Evolutionary conservation across 2,113 vertebrate genomes (phyloP).

Genomic region (Rhipidura dahli): DNA sequence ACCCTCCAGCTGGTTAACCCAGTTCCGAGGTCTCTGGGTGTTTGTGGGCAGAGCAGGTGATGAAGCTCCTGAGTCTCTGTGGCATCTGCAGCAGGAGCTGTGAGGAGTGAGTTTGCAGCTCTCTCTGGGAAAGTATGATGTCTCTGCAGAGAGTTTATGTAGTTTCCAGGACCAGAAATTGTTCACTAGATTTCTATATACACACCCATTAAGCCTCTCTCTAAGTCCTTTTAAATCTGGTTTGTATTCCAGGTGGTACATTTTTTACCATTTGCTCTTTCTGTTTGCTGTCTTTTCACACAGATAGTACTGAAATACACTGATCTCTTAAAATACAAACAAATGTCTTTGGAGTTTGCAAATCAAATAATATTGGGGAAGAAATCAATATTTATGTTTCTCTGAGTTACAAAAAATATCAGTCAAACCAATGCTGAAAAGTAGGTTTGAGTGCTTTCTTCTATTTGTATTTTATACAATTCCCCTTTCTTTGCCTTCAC

Average conservation of each 20-base stretch:
- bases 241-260: not conserved
- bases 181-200: not conserved
- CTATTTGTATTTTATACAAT: not conserved
- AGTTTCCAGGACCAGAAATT: not conserved
- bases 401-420: not conserved
- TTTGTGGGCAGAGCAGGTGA: not conserved
- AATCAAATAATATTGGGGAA: not conserved
- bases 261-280: not conserved
- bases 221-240: not conserved
- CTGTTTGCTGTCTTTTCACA: not conserved
- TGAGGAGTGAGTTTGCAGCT: not conserved
- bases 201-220: not conserved
- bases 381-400: not conserved
- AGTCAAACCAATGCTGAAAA: not conserved
- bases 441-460: not conserved
- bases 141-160: not conserved
- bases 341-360: not conserved
- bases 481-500: not conserved
- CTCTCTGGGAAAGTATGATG: not conserved
- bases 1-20: not conserved
- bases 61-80: not conserved
- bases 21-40: rapidly evolving
- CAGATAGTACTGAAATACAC: not conserved
- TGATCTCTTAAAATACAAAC: not conserved
- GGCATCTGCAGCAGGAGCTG: not conserved